Percentiles rank a stretch among this genome's conserved stretches.
These are phyloP conservation scores for Drosophila nr. perissopoda DNA, from an alignment of 2,888 invertebrate genomes.

Conservation along the genomic window DNA sequence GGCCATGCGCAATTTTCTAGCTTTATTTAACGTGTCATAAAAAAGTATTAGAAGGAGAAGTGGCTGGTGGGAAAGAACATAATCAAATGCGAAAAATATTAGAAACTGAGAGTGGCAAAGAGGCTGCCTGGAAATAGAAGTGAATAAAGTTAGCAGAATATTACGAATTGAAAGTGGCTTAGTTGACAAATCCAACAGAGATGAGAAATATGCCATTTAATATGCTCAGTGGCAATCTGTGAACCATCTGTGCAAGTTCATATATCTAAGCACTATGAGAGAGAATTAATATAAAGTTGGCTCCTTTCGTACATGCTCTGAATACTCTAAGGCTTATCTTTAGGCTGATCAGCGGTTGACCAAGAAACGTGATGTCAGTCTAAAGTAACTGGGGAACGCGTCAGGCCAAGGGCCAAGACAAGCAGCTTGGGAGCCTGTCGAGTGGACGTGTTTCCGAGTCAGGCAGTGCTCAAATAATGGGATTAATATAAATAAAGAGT, in stretches of 20 bases:
- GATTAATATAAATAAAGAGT: conserved; percentile 47
- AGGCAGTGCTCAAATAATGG: conserved; percentile 50
- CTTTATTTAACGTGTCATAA: conserved; percentile 24
- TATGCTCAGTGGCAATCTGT: no score
- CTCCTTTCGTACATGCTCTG: neutral
- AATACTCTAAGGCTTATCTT: conserved; percentile 11
- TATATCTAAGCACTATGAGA: neutral
- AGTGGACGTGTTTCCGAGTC: conserved; percentile 43
- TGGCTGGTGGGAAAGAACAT: neutral
- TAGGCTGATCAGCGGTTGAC: conserved; percentile 6
- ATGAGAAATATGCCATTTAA: neutral
- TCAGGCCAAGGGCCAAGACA: conserved; percentile 60
- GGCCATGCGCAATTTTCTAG: conserved; percentile 12
- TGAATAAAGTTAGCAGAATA: neutral
- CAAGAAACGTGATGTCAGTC: conserved; percentile 76
- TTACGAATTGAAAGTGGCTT: neutral
- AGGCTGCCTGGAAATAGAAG: neutral
- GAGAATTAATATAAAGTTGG: neutral
- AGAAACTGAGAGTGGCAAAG: neutral
- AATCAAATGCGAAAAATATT: neutral
- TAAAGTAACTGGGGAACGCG: conserved; percentile 54
- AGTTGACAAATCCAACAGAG: no score
- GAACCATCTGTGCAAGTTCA: neutral
- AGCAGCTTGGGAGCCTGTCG: conserved; percentile 23
- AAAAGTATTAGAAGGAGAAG: conserved; percentile 28